Conservation (phyloP, 1,140 invertebrate genomes). For the Limonius californicus region DNA sequence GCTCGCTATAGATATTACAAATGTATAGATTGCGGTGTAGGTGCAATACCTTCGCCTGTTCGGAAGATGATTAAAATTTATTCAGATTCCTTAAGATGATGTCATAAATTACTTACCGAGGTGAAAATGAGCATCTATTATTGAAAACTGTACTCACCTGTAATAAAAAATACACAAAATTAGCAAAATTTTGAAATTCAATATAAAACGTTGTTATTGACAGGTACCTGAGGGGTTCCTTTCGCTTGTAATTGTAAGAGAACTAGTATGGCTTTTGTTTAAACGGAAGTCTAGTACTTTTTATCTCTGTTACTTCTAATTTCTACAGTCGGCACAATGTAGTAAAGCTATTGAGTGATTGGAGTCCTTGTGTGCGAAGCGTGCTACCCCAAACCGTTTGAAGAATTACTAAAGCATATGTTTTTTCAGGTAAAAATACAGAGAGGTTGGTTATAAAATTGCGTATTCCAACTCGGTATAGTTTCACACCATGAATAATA, state of each 20-base stretch:
- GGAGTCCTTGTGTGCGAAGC: slow-evolving; percentile 10
- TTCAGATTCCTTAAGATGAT: too few relatives aligned
- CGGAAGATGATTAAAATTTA: too few relatives aligned
- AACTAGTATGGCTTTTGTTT: slow-evolving; percentile 4
- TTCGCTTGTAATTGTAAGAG: too few relatives aligned
- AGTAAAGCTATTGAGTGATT: too few relatives aligned
- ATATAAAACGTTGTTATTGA: neutral
- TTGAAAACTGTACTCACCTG: slow-evolving; percentile 8
- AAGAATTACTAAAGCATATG: slow-evolving; percentile 17
- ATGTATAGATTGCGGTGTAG: slow-evolving; percentile 17
- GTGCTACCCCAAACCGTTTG: slow-evolving; percentile 23
- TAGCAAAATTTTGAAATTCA: neutral
- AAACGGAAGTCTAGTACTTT: neutral
- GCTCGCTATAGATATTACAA: slow-evolving; percentile 8
- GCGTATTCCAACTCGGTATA: too few relatives aligned
- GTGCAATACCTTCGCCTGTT: too few relatives aligned
- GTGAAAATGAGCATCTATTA: too few relatives aligned
- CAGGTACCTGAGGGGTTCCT: too few relatives aligned
- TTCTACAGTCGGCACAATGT: neutral
- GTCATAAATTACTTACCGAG: too few relatives aligned
- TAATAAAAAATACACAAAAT: slow-evolving; percentile 11
- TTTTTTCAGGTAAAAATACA: too few relatives aligned
- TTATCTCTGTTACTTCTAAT: neutral
- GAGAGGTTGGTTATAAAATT: too few relatives aligned
- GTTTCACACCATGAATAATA: too few relatives aligned